These are phyloP conservation scores for Spatulosminthurus flaviceps DNA, from an alignment of 2,888 invertebrate genomes.

Conservation along the genomic window DNA sequence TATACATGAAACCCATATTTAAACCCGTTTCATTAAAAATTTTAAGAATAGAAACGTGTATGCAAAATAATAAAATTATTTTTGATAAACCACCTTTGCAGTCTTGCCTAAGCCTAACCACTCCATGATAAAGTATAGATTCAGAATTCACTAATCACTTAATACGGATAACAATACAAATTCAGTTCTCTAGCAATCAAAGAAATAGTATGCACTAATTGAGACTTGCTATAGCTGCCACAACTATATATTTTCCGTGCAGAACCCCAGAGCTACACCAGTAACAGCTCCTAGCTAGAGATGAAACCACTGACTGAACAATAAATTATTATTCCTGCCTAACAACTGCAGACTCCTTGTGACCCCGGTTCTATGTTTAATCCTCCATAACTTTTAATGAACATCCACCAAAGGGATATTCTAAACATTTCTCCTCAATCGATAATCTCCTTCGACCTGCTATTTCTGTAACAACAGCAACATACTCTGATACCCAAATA, in stretches of 20 bases:
- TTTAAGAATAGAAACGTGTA: too few species aligned
- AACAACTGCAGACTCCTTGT: too few species aligned
- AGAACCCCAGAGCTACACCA: too few species aligned
- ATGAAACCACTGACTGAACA: too few species aligned
- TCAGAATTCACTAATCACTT: constrained; percentile 19
- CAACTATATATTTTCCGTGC: too few species aligned
- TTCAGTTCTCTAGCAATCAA: too few species aligned
- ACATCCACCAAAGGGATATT: neutral
- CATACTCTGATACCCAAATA: neutral
- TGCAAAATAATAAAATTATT: neutral
- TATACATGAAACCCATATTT: too few species aligned
- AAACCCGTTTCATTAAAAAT: too few species aligned
- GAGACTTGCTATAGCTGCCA: neutral
- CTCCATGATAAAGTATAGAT: constrained; percentile 48
- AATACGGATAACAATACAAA: too few species aligned
- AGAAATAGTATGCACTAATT: neutral
- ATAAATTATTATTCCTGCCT: too few species aligned
- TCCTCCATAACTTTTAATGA: neutral
- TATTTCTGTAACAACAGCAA: neutral
- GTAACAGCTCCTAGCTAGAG: too few species aligned
- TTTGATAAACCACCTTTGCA: constrained; percentile 24
- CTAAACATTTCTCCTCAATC: neutral
- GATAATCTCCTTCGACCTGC: neutral
- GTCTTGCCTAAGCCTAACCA: constrained; percentile 59
- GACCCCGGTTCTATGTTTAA: neutral